Percentiles rank a stretch among this genome's conserved stretches.
phyloP scores from a whole-genome alignment of 2,797 vertebrate genomes.

The Coregonus suidteri region DNA sequence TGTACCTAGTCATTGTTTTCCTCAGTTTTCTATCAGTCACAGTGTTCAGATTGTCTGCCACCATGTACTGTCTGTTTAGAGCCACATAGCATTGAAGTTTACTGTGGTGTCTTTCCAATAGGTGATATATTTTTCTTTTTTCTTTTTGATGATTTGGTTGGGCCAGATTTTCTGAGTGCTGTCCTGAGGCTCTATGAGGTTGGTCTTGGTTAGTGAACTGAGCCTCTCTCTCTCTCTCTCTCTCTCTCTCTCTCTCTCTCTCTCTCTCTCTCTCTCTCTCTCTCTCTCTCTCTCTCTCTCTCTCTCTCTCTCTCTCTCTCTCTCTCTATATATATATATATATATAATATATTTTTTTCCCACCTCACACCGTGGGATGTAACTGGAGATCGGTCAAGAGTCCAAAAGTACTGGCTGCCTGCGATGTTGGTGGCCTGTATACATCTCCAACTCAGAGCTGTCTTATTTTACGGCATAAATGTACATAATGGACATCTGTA shows the following conservation, averaged over 20 bases:
- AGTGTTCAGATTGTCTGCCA: no score
- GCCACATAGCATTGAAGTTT: no score
- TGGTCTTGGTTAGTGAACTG: no score
- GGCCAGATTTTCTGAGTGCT: no score
- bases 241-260: neutral
- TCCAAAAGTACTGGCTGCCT: conserved; percentile 40
- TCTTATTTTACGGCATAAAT: conserved; percentile 34
- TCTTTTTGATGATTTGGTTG: no score
- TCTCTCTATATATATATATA: neutral
- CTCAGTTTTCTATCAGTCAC: no score
- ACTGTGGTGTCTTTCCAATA: no score
- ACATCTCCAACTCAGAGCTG: conserved; percentile 32
- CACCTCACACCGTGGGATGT: conserved; percentile 46
- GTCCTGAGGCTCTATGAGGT: no score
- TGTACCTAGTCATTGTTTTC: no score
- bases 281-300: neutral
- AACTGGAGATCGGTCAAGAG: conserved; percentile 32
- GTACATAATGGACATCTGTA: conserved; percentile 33
- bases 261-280: neutral
- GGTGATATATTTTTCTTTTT: no score
- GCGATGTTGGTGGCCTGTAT: conserved; percentile 46
- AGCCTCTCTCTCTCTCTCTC: neutral
- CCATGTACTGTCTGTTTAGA: no score
- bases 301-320: conserved; percentile 23
- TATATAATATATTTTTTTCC: neutral